Base-by-base conservation (phyloP, 2,888 invertebrate genomes). In the Tetragonula carbonaria region DNA sequence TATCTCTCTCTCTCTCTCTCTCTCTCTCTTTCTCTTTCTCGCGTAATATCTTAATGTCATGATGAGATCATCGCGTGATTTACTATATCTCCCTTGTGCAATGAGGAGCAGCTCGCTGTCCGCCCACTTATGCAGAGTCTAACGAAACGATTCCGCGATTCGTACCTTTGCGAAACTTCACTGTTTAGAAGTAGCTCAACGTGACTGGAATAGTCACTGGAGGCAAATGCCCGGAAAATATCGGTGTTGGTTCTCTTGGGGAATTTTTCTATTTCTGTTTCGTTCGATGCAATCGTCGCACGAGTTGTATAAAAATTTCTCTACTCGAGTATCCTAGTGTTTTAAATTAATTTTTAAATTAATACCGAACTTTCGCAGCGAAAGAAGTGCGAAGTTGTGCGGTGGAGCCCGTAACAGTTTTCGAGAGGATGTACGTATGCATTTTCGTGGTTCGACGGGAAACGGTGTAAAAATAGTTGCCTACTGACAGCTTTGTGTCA, bases 31-130 rank as follows among this genome's bases (percentile, higher is more conserved):
- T 16, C 38, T 62, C 70, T 57, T 33, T 23, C 51, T 28, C 55
- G 55, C n/a, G 70, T 74, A 74, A 82, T 82, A 78, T 87, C 84
- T 84, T 78, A 84, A 79, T 79, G 78, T 75, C 76, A 13, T 63
- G 84, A 68, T 79, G 85, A 89, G 76, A 87, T 85, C 73, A 83
- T 78, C 75, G 75, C 68, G 65, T 78, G 85, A 88, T 85, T 85
- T 86, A 83, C 78, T 45, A 45, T 45, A 50, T 78, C 74, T 85
- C 74, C 66, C 70, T 77, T 78, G 74, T 81, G 75, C 80, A 76
- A 87, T 75, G 82, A 75, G 57, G 71, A 71, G 59, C 55, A 77
- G 71, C 66, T 45, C 63, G 62, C 65, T 70, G 84, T 86, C 80
- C 87, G 84, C 84, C 87, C 84, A 82, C 81, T 72, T 67, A 18